Conservation (phyloP, 2,888 invertebrate genomes). For the Neelides folsomi region DNA sequence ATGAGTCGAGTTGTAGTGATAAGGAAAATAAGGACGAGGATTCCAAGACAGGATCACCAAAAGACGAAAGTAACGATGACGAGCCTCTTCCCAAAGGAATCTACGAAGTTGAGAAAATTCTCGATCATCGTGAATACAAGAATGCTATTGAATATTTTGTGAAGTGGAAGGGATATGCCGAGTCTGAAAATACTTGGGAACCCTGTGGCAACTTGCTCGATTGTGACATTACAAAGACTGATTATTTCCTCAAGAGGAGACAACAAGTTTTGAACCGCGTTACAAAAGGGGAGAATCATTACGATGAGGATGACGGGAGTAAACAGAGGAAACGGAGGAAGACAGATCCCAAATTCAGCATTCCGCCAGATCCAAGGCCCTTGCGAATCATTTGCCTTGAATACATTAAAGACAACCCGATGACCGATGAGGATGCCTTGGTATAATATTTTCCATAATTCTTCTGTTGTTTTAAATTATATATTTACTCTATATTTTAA, state of each 20-base stretch:
- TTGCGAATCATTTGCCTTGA: slow-evolving; percentile 17
- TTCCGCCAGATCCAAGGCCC: slow-evolving; percentile 29
- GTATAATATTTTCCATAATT: slow-evolving; percentile 7
- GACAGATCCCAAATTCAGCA: slow-evolving; percentile 3
- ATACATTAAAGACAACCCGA: slow-evolving; percentile 14
- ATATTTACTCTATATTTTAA: too few relatives aligned
- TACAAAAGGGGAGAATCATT: slow-evolving; percentile 10
- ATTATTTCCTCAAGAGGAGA: slow-evolving; percentile 35
- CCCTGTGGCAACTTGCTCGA: slow-evolving; percentile 59
- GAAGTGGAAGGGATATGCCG: slow-evolving; percentile 68
- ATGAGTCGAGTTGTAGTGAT: too few relatives aligned
- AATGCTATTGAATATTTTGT: slow-evolving; percentile 53
- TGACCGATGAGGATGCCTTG: slow-evolving; percentile 13
- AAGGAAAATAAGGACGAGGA: too few relatives aligned
- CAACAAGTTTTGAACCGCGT: slow-evolving; percentile 7
- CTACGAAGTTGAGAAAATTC: slow-evolving; percentile 65
- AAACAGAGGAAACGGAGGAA: slow-evolving; percentile 3
- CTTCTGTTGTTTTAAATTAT: too few relatives aligned
- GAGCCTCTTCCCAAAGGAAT: slow-evolving; percentile 38
- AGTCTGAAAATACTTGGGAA: slow-evolving; percentile 41
- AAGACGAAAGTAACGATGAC: background rate
- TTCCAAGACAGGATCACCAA: too few relatives aligned
- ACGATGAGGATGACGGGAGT: background rate
- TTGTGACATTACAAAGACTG: slow-evolving; percentile 45
- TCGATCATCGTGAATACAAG: slow-evolving; percentile 47